phyloP scores from a whole-genome alignment of 1,140 invertebrate genomes.

The Plodia interpunctella region DNA sequence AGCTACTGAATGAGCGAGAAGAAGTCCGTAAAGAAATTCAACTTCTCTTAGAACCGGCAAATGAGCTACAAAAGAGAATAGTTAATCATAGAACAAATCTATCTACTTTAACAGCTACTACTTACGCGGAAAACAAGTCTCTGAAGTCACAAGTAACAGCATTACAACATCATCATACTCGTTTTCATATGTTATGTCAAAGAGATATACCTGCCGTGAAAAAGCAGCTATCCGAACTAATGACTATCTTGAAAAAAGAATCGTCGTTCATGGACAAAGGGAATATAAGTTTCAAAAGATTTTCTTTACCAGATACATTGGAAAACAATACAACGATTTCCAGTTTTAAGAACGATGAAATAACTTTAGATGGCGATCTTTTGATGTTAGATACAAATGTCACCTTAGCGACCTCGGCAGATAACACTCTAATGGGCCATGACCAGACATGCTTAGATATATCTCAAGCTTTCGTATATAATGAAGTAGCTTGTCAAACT shows the following conservation, averaged over 20 bases:
- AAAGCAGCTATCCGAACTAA: constrained; percentile 48
- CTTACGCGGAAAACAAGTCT: constrained; percentile 64
- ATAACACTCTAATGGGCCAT: constrained; percentile 48
- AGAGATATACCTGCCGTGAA: constrained; percentile 60
- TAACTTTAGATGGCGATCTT: constrained; percentile 59
- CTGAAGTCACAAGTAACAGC: constrained; percentile 59
- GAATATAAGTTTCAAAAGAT: constrained; percentile 48
- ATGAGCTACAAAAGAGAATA: constrained; percentile 62
- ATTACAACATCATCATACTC: constrained; percentile 54
- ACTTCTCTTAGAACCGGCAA: constrained; percentile 40
- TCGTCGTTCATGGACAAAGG: constrained; percentile 20
- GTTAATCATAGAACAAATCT: constrained; percentile 60
- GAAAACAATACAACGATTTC: constrained; percentile 36
- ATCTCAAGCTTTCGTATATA: constrained; percentile 38
- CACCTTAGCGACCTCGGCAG: constrained; percentile 47
- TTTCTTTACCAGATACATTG: constrained; percentile 45
- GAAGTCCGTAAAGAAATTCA: constrained; percentile 48
- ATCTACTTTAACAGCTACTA: constrained; percentile 68
- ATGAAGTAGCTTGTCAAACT: constrained; percentile 48
- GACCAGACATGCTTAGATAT: constrained; percentile 59
- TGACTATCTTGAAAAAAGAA: constrained; percentile 45
- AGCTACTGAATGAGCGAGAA: constrained; percentile 41
- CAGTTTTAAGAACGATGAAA: constrained; percentile 51
- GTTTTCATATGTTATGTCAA: constrained; percentile 60
- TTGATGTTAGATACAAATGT: constrained; percentile 68